Evolutionary conservation across 1,140 invertebrate genomes (phyloP).

Genomic region (Andrena cerasifolii): DNA sequence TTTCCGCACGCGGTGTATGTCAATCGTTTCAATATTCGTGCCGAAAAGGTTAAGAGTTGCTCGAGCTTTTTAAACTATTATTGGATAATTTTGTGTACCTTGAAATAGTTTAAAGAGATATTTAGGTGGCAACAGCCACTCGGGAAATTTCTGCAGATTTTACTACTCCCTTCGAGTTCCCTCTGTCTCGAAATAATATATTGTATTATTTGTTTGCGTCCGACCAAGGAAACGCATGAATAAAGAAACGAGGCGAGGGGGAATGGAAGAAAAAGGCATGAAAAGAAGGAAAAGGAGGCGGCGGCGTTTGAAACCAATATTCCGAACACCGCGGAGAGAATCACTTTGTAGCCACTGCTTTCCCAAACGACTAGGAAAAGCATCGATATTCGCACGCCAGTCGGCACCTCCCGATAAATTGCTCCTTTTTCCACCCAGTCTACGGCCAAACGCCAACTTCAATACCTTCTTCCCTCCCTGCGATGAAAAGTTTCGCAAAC

Average conservation of each 20-base stretch:
- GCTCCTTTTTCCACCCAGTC: conserved; percentile 2
- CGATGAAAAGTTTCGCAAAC: conserved; percentile 15
- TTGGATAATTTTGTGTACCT: too few relatives aligned
- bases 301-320: conserved; percentile 3
- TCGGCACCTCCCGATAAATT: neutral
- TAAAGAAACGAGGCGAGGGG: neutral
- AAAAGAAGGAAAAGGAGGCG: too few relatives aligned
- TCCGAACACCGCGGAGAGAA: neutral
- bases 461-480: neutral
- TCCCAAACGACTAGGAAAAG: neutral
- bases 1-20: too few relatives aligned
- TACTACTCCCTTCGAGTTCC: neutral
- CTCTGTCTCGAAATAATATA: neutral
- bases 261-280: neutral
- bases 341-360: neutral
- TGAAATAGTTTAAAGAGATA: too few relatives aligned
- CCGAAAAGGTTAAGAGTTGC: too few relatives aligned
- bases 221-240: neutral
- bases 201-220: neutral
- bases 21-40: too few relatives aligned
- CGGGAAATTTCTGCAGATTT: too few relatives aligned
- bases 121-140: too few relatives aligned
- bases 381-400: conserved; percentile 32
- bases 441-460: conserved; percentile 2
- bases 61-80: too few relatives aligned